Evolutionary conservation across 1,140 invertebrate genomes (phyloP).

Genomic region (Mizuhopecten yessoensis): DNA sequence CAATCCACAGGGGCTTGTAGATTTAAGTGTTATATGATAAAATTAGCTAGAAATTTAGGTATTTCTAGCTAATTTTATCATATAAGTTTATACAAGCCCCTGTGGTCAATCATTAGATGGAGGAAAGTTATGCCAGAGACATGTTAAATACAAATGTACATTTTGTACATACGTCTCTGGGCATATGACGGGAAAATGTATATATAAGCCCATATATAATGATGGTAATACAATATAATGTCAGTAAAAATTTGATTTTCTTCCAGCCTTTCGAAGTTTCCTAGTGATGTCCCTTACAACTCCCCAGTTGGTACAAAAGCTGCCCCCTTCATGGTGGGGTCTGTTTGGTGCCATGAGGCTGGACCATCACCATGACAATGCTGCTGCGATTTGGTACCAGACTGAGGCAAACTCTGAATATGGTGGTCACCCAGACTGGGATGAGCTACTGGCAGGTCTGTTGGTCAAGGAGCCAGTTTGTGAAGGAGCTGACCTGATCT

Average conservation of each 20-base stretch:
- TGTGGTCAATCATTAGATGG: background rate
- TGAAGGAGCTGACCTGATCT: background rate
- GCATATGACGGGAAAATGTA: too few relatives aligned
- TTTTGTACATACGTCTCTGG: background rate
- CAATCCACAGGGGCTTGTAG: too few relatives aligned
- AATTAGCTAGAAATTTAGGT: too few relatives aligned
- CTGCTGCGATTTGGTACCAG: background rate
- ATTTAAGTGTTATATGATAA: too few relatives aligned
- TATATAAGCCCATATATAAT: too few relatives aligned
- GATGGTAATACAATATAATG: too few relatives aligned
- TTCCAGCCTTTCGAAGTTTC: too few relatives aligned
- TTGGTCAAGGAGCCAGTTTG: background rate
- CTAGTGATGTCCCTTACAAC: slow-evolving; percentile 11
- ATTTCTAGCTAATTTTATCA: too few relatives aligned
- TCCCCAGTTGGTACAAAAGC: background rate
- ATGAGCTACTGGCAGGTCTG: background rate
- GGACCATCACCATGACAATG: slow-evolving; percentile 11
- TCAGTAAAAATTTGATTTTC: too few relatives aligned
- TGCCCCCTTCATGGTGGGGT: background rate
- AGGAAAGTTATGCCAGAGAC: background rate
- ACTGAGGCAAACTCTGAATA: background rate
- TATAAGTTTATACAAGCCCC: too few relatives aligned
- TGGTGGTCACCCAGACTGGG: background rate
- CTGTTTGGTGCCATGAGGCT: slow-evolving; percentile 28
- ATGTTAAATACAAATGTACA: background rate